phyloP scores from a whole-genome alignment of 2,888 invertebrate genomes.

The Abrostola triplasia region DNA sequence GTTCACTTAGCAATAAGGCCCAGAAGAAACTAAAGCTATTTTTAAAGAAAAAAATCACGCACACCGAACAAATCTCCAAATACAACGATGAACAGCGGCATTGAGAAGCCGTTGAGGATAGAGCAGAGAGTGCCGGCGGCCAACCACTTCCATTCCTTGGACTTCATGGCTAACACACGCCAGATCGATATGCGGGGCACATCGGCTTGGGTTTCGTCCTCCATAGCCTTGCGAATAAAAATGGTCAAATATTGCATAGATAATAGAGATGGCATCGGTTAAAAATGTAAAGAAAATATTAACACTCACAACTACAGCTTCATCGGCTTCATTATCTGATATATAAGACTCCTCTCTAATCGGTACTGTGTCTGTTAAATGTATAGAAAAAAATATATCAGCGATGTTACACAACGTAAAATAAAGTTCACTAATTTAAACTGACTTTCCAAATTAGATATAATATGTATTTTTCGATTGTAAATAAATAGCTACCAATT shows the following conservation, averaged over 20 bases:
- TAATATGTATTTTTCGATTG: too few relatives aligned
- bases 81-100: conserved; percentile 91
- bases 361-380: conserved; percentile 13
- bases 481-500: too few relatives aligned
- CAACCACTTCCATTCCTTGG: conserved; percentile 90
- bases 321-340: conserved; percentile 37
- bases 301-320: conserved; percentile 19
- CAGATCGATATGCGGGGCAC: conserved; percentile 69
- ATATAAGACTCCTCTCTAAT: conserved; percentile 48
- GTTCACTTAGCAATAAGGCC: too few relatives aligned
- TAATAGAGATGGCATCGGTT: conserved; percentile 1
- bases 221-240: conserved; percentile 36
- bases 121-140: conserved; percentile 88
- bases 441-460: too few relatives aligned
- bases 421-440: too few relatives aligned
- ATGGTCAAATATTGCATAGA: conserved; percentile 1
- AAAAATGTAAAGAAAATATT: neutral
- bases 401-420: too few relatives aligned
- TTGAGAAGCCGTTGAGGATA: conserved; percentile 89
- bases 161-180: conserved; percentile 87
- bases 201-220: conserved; percentile 45
- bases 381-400: too few relatives aligned
- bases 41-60: conserved; percentile 57
- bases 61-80: conserved; percentile 91
- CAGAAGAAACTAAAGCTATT: neutral